Conservation (phyloP, 2,797 vertebrate species). For the Taenioides sp. region DNA sequence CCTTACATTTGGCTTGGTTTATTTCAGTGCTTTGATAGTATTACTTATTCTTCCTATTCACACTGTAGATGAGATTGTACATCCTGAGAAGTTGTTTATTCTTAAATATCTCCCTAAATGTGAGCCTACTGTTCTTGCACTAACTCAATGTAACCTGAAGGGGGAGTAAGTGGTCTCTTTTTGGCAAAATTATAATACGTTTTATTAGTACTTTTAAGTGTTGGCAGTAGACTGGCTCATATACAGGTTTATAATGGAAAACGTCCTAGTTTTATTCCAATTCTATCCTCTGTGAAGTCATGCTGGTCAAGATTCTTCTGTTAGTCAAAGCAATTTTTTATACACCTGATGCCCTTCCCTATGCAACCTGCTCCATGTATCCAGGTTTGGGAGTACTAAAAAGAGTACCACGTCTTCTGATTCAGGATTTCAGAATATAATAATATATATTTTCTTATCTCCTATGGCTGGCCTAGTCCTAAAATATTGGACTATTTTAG, state of each 20-base stretch:
- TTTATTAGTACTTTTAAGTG: not conserved
- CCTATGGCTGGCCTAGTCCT: not conserved
- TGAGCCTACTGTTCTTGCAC: constrained; percentile 39
- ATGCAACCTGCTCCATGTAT: not conserved
- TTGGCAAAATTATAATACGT: not conserved
- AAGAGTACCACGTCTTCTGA: not conserved
- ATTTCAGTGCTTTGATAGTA: constrained; percentile 51
- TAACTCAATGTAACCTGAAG: constrained; percentile 11
- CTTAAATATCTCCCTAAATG: constrained; percentile 24
- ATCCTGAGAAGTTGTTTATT: constrained; percentile 40
- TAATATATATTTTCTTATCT: not conserved
- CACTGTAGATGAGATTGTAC: constrained; percentile 25
- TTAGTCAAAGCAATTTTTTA: not conserved
- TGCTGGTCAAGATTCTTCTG: not conserved
- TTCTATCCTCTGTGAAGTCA: not conserved
- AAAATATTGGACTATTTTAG: not conserved
- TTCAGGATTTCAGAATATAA: not conserved
- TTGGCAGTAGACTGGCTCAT: not conserved
- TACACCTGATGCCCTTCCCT: not conserved
- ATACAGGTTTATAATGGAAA: not conserved
- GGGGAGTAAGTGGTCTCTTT: constrained; percentile 19
- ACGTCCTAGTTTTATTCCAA: not conserved
- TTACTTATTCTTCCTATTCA: constrained; percentile 23
- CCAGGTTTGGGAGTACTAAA: not conserved
- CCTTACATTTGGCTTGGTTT: constrained; percentile 23